Base-by-base conservation (phyloP, 2,797 vertebrate genomes). In the Onychomys arenicola region DNA sequence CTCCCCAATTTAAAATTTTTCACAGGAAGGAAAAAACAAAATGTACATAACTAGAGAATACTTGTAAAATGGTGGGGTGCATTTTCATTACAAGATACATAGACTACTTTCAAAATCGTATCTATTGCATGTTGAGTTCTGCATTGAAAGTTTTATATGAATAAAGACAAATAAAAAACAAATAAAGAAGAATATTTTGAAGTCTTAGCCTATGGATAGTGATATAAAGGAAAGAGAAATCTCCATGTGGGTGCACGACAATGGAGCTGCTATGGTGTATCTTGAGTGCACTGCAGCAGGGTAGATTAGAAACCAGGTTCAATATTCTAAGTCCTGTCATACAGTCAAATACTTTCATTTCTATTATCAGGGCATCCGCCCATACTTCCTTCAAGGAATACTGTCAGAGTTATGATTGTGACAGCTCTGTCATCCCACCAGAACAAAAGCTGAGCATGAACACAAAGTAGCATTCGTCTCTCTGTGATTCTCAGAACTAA, bases 341-440 rank as follows among this genome's bases (percentile, higher is more conserved):
- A 34, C 0, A 46, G 69, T 37, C 12, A 94, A 88, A 87, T 94
- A 32, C 0, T 81, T 89, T 49, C 17, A 5, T 55, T 81, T 63
- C 57, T 86, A 10, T 81, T 94, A 84, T 46, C 5, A 89, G 6
- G 27, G 10, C 10, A 83, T 5, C 0, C 25, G 14, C 61, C 14
- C n/a, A 16, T 78, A 91, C 13, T 75, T 91, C 78, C 4, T 57
- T 57, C 80, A 46, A 90, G 83, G 2, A 43, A 86, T 55, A 82
- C 17, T 82, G 17, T 83, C 57, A 94, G 11, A 89, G 23, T 34
- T 80, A 76, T n/a, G 84, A 78, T 87, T 94, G n/a, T 92, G 69
- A 95, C 76, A 89, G 27, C 49, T 73, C 23, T 95, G 87, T 83
- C 29, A 95, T 96, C 89, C 37, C 57, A 83, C 40, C 11, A 84